Base-by-base conservation (phyloP, 2,888 invertebrate genomes). In the Corbicula japonica region DNA sequence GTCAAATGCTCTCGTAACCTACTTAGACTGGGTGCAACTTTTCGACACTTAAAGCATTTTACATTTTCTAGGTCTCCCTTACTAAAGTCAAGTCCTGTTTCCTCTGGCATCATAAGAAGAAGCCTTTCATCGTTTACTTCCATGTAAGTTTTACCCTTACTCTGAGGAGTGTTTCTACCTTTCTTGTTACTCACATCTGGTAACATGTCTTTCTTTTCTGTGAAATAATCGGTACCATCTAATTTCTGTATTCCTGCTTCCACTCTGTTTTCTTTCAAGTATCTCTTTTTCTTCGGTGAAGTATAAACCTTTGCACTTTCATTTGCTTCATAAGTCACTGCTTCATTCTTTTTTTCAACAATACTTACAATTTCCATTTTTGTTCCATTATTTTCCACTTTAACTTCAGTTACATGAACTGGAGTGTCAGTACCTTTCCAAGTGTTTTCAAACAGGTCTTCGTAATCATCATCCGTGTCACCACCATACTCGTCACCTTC, bases 21-120 rank as follows among this genome's bases (percentile, higher is more conserved):
- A 8, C 61, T 65, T n/a, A 58, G 34, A 38, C 34, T 61, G 2
- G 21, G 56, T n/a, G 68, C 50, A 21, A 32, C 30, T 38, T 77
- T 77, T 4, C 68, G 28, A 71, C 81, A 81, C 44, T 70, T 60
- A 44, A 63, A 62, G 38, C 76, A 76, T 52, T 44, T 38, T n/a
- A 62, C 28, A 18, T 56, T 48, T 34, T 28, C 61, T 34, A 68
- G 44, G 21, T 65, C 58, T 44, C 58, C 72, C n/a, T 66, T 30
- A 5, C 32, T 58, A 8, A 61, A 41, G 32, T 58, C 44, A n/a
- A 73, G 4, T 1, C 54, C 63, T 21, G 65, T 34, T 28, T 73
- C 66, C 21, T 65, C 66, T 3, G 73, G 56, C 26, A 66, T 35
- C 5, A 66, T 21, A 18, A 66, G 46, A 28, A n/a, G 21, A 46